Evolutionary conservation across 2,113 vertebrate species (phyloP), one percentile per base, ranked within the genome.

Genomic region (Pavo muticus): DNA sequence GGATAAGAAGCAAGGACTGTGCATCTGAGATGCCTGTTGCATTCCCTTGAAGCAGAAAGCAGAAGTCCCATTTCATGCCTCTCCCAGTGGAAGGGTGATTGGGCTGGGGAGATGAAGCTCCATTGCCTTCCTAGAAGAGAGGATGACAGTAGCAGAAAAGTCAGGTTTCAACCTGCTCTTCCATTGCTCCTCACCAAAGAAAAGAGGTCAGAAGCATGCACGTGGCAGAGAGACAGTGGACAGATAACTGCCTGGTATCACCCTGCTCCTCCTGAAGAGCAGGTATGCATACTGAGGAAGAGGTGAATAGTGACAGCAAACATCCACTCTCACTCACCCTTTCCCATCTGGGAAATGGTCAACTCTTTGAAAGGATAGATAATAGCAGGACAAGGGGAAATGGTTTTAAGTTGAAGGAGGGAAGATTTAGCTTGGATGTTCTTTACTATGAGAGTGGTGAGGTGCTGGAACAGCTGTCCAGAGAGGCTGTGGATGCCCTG

Each of bases 141-240:
- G 15, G 52, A 61, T 21, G 45, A 37, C 27, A 15, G 30, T 2
- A n/a, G 76, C 20, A 91, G 13, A 29, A 9, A 69, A 85, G 16
- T 2, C 25, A 32, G 14, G 30, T 47, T 48, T 15, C 19, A 72
- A 11, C 32, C 32, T 25, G 27, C 16, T 14, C 40, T 40, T 78
- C 57, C 29, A 70, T 21, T 5, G 0, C 4, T 86, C 40, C 21
- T 24, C 44, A n/a, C 21, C 40, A 9, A 67, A 60, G 35, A 29
- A 6, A 27, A 76, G 11, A 11, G 30, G 83, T 37, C 59, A 67
- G 40, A 80, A 75, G 14, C 1, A 2, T 3, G 9, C 3, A 3
- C 19, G 45, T 15, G 9, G 54, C 1, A 0, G 52, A 19, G 29
- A 67, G 18, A 24, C 37, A 79, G 42, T 0, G 5, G 37, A 56